A percentile compares a stretch with the other conserved stretches of the same genome.
Conservation (phyloP, 2,113 vertebrate species). For the Hippocampus barbouri region DNA sequence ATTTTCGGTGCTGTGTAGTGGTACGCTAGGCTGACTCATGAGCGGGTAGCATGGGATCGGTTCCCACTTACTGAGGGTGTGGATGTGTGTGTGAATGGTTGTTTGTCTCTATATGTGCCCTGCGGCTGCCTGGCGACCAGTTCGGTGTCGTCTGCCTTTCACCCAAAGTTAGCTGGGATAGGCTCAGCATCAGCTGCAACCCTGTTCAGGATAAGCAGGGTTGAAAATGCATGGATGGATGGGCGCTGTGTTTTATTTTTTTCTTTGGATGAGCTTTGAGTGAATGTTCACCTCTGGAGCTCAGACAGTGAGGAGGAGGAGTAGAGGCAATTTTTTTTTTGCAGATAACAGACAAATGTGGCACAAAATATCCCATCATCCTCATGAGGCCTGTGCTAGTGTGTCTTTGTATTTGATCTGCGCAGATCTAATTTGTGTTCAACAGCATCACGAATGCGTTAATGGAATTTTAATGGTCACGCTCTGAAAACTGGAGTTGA, state of each 20-base stretch:
- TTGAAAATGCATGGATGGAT: too few relatives aligned
- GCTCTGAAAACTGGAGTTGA: slow-evolving; percentile 17
- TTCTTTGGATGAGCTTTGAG: background rate
- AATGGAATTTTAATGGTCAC: slow-evolving; percentile 23
- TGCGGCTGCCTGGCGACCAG: too few relatives aligned
- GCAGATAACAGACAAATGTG: slow-evolving; percentile 29
- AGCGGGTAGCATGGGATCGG: too few relatives aligned
- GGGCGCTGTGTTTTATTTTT: background rate
- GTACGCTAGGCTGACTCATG: too few relatives aligned
- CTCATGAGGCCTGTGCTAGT: slow-evolving; percentile 36
- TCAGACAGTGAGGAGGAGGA: slow-evolving; percentile 15
- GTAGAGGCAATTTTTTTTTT: slow-evolving; percentile 12
- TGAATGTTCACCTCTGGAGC: background rate
- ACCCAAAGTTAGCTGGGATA: too few relatives aligned
- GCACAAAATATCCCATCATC: slow-evolving; percentile 47
- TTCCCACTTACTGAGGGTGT: too few relatives aligned
- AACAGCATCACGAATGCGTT: slow-evolving; percentile 15
- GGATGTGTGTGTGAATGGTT: too few relatives aligned
- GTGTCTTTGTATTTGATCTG: slow-evolving; percentile 23
- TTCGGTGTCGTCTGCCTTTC: too few relatives aligned
- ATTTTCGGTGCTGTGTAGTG: too few relatives aligned
- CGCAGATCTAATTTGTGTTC: slow-evolving; percentile 33
- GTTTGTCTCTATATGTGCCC: too few relatives aligned
- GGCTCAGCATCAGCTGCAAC: too few relatives aligned
- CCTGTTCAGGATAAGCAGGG: too few relatives aligned